phyloP scores from a whole-genome alignment of 2,113 vertebrate species.

The Bothrops jararaca region DNA sequence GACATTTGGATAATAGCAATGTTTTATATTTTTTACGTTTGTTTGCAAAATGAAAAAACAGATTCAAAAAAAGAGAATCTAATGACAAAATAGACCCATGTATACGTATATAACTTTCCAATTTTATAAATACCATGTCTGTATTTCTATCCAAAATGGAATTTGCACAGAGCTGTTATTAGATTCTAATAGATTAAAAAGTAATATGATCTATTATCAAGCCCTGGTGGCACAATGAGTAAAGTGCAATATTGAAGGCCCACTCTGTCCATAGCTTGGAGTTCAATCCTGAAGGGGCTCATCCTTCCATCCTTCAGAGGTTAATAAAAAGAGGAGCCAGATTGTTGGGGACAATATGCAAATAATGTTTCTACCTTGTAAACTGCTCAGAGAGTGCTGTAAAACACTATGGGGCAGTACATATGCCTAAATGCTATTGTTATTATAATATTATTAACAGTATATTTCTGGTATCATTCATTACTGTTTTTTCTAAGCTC shows the following conservation, averaged over 20 bases:
- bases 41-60: not conserved
- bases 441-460: not conserved
- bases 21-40: not conserved
- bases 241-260: not conserved
- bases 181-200: not conserved
- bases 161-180: not conserved
- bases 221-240: not conserved
- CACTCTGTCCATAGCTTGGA: not conserved
- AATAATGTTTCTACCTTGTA: not conserved
- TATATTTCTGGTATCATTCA: not conserved
- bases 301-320: not conserved
- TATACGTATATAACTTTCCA: not conserved
- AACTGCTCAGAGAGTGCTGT: not conserved
- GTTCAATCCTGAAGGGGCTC: not conserved
- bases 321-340: not conserved
- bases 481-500: not conserved
- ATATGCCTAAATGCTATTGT: not conserved
- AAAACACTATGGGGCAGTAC: not conserved
- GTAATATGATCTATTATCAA: not conserved
- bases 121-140: not conserved
- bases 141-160: not conserved
- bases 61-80: not conserved
- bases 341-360: not conserved
- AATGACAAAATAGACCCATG: not conserved
- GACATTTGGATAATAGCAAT: not conserved